Evolutionary conservation across 2,888 invertebrate species (phyloP).

Genomic region (Agrenia bidenticulata): DNA sequence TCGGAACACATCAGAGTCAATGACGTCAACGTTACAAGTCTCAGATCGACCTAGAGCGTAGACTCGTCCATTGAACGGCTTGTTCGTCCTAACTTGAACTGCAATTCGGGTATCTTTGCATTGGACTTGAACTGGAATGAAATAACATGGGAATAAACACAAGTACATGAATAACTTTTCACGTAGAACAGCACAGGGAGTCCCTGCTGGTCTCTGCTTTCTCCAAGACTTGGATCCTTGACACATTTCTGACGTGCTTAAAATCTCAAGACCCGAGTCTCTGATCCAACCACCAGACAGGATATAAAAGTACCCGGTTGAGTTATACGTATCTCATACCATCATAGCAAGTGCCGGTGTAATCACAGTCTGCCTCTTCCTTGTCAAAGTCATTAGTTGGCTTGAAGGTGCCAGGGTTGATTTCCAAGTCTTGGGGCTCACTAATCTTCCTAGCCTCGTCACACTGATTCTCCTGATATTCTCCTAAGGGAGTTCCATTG

Average conservation of each 20-base stretch:
- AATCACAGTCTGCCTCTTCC: constrained; percentile 70
- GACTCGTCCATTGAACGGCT: constrained; percentile 91
- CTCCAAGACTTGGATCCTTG: no score
- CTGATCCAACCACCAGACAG: no score
- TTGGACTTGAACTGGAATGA: constrained; percentile 75
- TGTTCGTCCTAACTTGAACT: constrained; percentile 87
- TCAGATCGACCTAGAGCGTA: constrained; percentile 91
- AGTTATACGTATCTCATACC: constrained; percentile 65
- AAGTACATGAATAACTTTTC: no score
- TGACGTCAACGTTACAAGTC: constrained; percentile 91
- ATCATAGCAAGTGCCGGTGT: constrained; percentile 92
- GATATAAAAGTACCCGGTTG: no score
- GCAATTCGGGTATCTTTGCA: constrained; percentile 93
- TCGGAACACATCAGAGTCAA: constrained; percentile 87
- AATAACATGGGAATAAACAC: no score
- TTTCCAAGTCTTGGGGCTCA: constrained; percentile 34
- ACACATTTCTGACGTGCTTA: no score
- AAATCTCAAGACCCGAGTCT: no score
- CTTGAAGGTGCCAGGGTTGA: constrained; percentile 46
- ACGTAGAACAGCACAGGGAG: no score
- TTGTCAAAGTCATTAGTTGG: constrained; percentile 26
- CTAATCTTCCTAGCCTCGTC: constrained; percentile 67
- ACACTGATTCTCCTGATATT: constrained; percentile 87
- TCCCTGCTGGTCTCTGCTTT: no score
- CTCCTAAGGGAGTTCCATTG: constrained; percentile 84